These are phyloP conservation scores for Ceyx melanurus DNA, from an alignment of 2,113 vertebrate species.

Conservation along the genomic window DNA sequence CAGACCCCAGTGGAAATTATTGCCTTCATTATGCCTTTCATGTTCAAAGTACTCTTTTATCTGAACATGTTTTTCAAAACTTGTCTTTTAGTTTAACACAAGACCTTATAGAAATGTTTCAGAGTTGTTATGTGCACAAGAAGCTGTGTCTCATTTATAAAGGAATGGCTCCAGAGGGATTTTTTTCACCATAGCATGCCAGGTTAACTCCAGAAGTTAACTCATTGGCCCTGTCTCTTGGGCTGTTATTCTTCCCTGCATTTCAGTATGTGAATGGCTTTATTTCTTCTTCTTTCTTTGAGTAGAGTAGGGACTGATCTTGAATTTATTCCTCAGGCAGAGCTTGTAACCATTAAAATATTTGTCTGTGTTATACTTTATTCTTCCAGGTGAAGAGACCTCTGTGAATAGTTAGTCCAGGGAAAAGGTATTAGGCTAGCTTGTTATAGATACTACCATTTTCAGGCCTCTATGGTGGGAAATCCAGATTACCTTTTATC, in stretches of 20 bases:
- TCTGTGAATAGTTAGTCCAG: background rate
- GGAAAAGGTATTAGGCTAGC: background rate
- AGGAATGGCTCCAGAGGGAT: background rate
- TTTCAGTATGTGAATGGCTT: background rate
- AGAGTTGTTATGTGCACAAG: background rate
- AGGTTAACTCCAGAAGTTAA: background rate
- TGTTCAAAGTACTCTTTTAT: background rate
- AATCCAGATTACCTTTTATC: background rate
- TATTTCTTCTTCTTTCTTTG: background rate
- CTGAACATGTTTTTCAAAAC: background rate
- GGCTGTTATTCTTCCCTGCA: background rate
- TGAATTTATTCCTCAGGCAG: background rate
- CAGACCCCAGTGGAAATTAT: background rate
- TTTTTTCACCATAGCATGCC: background rate
- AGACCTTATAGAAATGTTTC: background rate
- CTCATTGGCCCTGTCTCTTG: background rate
- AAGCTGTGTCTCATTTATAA: background rate
- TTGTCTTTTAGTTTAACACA: background rate
- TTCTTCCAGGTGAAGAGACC: background rate
- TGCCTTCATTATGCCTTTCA: background rate
- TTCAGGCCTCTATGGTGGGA: background rate
- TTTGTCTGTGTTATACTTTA: background rate
- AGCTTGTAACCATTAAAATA: background rate
- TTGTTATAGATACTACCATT: background rate
- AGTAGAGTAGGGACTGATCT: background rate